Conservation (phyloP, 2,113 vertebrate genomes). For the Ammospiza caudacuta region DNA sequence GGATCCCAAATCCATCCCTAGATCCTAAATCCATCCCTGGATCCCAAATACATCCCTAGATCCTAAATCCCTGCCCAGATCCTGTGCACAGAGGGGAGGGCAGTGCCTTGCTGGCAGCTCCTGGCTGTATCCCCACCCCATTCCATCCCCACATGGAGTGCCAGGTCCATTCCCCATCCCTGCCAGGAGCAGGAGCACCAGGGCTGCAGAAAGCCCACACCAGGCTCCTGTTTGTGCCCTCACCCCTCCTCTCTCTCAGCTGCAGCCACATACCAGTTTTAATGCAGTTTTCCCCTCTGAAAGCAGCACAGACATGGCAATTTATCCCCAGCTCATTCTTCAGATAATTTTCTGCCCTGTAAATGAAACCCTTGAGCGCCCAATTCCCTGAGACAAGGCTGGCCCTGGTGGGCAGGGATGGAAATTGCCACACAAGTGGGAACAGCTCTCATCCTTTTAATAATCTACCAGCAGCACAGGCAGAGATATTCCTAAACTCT, state of each 20-base stretch:
- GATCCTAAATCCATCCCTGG: not conserved
- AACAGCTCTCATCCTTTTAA: not conserved
- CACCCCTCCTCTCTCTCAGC: not conserved
- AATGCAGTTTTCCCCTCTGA: not conserved
- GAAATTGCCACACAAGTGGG: not conserved
- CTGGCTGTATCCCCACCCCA: not conserved
- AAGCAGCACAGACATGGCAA: not conserved
- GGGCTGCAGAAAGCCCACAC: rapidly evolving
- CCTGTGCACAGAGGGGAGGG: not conserved
- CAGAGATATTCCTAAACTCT: not conserved
- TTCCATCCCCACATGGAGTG: rapidly evolving
- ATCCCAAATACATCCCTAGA: not conserved
- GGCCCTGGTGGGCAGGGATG: not conserved
- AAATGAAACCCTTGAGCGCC: not conserved
- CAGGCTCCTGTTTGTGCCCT: not conserved
- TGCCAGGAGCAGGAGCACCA: not conserved
- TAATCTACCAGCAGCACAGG: not conserved
- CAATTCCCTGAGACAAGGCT: not conserved
- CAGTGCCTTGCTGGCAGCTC: not conserved
- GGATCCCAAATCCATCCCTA: no score
- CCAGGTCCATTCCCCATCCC: rapidly evolving
- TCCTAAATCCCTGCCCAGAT: not conserved
- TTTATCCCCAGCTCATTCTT: not conserved
- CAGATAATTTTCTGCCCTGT: not conserved
- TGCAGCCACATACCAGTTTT: not conserved